These are phyloP conservation scores for Tortricodes alternella DNA, from an alignment of 2,888 invertebrate species.

Conservation along the genomic window DNA sequence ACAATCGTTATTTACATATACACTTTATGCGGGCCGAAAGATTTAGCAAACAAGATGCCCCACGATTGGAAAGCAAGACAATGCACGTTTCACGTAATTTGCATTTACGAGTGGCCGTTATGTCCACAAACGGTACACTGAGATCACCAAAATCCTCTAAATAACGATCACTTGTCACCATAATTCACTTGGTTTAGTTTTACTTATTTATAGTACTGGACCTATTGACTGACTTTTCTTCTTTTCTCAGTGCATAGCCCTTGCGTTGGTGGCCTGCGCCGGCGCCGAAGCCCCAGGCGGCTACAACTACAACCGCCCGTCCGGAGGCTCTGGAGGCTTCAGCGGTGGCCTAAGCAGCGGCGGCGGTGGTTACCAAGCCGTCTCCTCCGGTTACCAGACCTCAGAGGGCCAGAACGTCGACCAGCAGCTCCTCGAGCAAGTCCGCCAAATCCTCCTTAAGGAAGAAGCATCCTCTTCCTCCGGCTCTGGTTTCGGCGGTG, in stretches of 20 bases:
- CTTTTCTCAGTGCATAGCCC: constrained; percentile 88
- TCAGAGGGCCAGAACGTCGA: constrained; percentile 93
- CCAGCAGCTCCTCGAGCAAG: constrained; percentile 90
- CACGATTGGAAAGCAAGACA: constrained; percentile 40
- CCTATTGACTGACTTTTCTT: constrained; percentile 26
- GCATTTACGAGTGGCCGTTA: constrained; percentile 19
- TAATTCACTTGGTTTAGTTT: background rate
- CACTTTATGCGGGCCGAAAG: constrained; percentile 37
- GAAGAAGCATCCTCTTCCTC: constrained; percentile 87
- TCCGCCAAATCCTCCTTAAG: constrained; percentile 91
- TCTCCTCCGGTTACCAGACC: constrained; percentile 90
- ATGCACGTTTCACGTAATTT: constrained; percentile 32
- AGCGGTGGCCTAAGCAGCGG: constrained; percentile 72
- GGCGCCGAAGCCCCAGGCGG: constrained; percentile 90
- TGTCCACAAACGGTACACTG: background rate
- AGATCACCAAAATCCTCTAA: background rate
- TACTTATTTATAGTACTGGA: background rate
- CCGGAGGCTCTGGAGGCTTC: constrained; percentile 73
- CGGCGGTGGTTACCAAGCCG: constrained; percentile 88
- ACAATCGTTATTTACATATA: constrained; percentile 41
- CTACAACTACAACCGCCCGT: constrained; percentile 89
- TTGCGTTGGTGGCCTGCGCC: constrained; percentile 89
- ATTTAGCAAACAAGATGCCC: constrained; percentile 38
- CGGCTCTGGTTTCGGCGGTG: constrained; percentile 66
- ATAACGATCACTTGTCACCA: constrained; percentile 19